phyloP scores from a whole-genome alignment of 2,888 invertebrate genomes.

The Chrysomela aeneicollis region DNA sequence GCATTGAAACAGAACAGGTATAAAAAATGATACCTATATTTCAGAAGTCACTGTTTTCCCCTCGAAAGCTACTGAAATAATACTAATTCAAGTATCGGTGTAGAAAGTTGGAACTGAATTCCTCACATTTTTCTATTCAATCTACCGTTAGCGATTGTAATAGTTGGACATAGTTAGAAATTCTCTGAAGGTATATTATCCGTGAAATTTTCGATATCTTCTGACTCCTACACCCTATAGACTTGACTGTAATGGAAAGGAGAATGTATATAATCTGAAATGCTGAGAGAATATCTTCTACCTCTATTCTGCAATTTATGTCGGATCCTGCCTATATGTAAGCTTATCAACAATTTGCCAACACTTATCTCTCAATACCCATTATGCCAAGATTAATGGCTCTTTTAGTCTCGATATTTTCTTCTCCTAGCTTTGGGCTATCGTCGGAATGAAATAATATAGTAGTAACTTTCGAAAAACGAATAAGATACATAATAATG shows the following conservation, averaged over 20 bases:
- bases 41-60: too few species aligned
- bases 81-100: too few species aligned
- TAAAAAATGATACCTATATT: too few species aligned
- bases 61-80: too few species aligned
- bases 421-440: neutral
- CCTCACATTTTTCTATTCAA: too few species aligned
- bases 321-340: neutral
- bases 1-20: too few species aligned
- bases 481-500: too few species aligned
- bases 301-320: constrained; percentile 4
- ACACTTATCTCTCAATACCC: constrained; percentile 5
- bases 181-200: neutral
- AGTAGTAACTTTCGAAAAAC: neutral
- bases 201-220: neutral
- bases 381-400: constrained; percentile 1
- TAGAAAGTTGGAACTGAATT: too few species aligned
- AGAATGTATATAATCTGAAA: neutral
- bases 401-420: constrained; percentile 1
- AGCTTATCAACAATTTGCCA: constrained; percentile 7
- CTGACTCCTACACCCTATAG: neutral
- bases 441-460: neutral
- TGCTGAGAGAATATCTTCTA: neutral
- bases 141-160: neutral
- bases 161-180: neutral
- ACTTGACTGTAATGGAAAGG: neutral